phyloP scores from a whole-genome alignment of 2,797 vertebrate species.

The Ptychobarbus kaznakovi region DNA sequence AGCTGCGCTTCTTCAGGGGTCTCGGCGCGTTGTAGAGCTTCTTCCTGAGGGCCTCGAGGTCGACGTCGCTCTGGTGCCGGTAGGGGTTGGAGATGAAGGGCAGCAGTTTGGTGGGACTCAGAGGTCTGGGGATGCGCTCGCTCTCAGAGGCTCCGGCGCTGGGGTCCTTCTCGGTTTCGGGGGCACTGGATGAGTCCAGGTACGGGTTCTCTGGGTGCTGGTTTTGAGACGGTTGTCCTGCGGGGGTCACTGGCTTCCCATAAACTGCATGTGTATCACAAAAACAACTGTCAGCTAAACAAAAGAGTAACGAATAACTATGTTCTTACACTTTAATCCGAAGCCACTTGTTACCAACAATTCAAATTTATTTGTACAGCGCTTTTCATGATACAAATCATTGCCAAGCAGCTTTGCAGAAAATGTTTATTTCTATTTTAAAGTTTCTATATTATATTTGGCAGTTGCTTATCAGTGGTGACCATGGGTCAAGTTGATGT shows the following conservation, averaged over 20 bases:
- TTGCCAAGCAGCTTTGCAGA: too few relatives aligned
- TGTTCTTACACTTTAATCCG: too few relatives aligned
- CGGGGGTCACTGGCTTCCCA: constrained; percentile 89
- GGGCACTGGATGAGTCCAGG: constrained; percentile 73
- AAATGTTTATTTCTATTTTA: too few relatives aligned
- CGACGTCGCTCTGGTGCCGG: constrained; percentile 94
- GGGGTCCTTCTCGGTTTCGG: constrained; percentile 66
- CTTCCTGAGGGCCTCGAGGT: constrained; percentile 91
- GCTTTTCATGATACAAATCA: too few relatives aligned
- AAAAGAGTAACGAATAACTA: background rate
- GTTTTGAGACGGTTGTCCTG: constrained; percentile 66
- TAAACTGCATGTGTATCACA: constrained; percentile 80
- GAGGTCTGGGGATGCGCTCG: constrained; percentile 90
- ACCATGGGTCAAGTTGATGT: too few relatives aligned
- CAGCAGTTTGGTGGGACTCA: constrained; percentile 95
- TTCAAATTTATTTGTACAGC: too few relatives aligned
- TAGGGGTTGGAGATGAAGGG: constrained; percentile 95
- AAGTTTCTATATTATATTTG: too few relatives aligned
- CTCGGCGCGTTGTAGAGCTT: constrained; percentile 93
- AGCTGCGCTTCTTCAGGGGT: constrained; percentile 96
- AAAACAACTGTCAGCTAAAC: background rate
- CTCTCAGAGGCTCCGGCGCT: constrained; percentile 70
- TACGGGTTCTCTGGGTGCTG: constrained; percentile 79
- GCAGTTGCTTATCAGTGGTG: too few relatives aligned
- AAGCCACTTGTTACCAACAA: too few relatives aligned